phyloP scores from a whole-genome alignment of 2,797 vertebrate genomes.

The Oreortyx pictus region DNA sequence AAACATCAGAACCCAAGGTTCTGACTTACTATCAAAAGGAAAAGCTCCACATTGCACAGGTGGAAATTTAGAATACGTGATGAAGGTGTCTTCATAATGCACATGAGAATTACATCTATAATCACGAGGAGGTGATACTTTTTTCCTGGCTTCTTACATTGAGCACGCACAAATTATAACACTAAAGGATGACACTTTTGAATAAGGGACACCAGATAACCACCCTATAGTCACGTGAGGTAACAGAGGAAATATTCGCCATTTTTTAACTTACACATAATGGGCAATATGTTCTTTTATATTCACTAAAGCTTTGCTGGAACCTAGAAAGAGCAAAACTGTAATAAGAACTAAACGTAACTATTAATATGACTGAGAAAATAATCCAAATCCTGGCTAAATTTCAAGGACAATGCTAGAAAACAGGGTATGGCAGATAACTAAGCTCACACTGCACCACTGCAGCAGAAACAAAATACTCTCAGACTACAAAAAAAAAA shows the following conservation, averaged over 20 bases:
- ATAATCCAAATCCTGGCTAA: background rate
- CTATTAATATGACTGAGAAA: background rate
- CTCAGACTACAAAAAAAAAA: background rate
- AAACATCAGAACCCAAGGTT: too few relatives aligned
- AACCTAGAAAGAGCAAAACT: background rate
- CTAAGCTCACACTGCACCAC: background rate
- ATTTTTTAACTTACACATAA: background rate
- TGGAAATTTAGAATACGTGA: background rate
- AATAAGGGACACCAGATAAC: background rate
- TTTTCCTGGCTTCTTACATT: background rate
- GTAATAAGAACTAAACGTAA: background rate
- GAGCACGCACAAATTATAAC: background rate
- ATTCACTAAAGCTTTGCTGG: background rate
- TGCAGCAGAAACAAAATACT: background rate
- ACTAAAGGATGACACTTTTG: background rate
- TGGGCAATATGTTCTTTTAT: background rate
- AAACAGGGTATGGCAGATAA: background rate
- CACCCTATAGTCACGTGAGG: background rate
- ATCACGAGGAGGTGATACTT: background rate
- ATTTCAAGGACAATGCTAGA: background rate
- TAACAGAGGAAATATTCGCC: background rate
- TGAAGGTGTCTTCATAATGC: background rate
- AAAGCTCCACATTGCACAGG: slow-evolving; percentile 3
- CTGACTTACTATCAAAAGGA: background rate
- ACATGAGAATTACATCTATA: accelerated